These are phyloP conservation scores for Spisula subtruncata DNA, from an alignment of 2,888 invertebrate species.

Conservation along the genomic window DNA sequence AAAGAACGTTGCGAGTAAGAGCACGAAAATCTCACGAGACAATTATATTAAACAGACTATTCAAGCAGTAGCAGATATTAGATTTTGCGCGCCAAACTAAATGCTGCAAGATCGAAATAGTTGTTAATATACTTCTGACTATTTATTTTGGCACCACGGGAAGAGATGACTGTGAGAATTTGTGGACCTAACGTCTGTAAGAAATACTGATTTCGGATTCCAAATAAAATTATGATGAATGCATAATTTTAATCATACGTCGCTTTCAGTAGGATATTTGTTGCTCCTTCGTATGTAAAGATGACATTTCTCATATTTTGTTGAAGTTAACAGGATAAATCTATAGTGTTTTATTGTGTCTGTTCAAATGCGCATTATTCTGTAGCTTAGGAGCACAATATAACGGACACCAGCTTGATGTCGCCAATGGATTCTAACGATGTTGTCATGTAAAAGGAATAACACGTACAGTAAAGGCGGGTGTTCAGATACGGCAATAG, in stretches of 20 bases:
- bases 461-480: too few relatives aligned
- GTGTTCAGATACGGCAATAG: too few relatives aligned
- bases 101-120: not conserved
- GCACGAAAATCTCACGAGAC: not conserved
- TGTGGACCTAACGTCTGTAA: not conserved
- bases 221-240: not conserved
- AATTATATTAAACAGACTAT: not conserved
- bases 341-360: too few relatives aligned
- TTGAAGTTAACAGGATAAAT: too few relatives aligned
- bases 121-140: not conserved
- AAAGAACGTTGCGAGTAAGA: not conserved
- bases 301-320: not conserved
- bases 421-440: too few relatives aligned
- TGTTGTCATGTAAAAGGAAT: too few relatives aligned
- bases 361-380: too few relatives aligned
- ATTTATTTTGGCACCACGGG: not conserved
- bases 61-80: not conserved
- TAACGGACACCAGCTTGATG: too few relatives aligned
- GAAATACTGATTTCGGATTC: not conserved
- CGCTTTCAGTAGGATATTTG: not conserved
- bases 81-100: not conserved
- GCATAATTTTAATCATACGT: not conserved
- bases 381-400: too few relatives aligned
- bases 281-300: not conserved
- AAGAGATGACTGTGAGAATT: not conserved